A percentile compares a stretch with the other conserved stretches of the same genome.
Conservation (phyloP, 1,140 invertebrate species). For the Zeugodacus cucurbitae region DNA sequence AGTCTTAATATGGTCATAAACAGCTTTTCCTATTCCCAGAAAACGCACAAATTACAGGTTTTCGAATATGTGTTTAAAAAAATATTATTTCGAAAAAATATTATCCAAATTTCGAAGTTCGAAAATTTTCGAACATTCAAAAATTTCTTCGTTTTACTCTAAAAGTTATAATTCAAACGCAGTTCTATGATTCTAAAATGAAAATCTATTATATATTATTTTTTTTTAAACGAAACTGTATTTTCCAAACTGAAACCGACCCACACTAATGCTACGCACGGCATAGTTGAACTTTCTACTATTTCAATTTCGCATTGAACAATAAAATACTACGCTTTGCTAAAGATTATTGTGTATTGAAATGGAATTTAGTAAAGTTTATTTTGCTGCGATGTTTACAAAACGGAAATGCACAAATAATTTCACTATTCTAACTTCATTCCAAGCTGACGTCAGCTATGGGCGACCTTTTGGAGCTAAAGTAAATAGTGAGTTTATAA, state of each 20-base stretch:
- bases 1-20: too few species aligned
- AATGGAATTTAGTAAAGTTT: neutral
- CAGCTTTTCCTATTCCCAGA: too few species aligned
- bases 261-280: neutral
- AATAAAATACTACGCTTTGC: neutral
- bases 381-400: neutral
- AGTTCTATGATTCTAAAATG: too few species aligned
- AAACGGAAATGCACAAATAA: conserved; percentile 9
- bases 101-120: too few species aligned
- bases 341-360: conserved; percentile 6
- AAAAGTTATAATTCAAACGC: too few species aligned
- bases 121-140: too few species aligned
- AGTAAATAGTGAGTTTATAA: neutral
- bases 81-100: too few species aligned
- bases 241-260: neutral
- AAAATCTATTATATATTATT: too few species aligned
- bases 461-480: neutral
- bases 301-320: neutral
- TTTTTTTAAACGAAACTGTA: too few species aligned
- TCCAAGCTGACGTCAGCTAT: neutral
- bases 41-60: too few species aligned
- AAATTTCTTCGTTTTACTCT: too few species aligned
- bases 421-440: neutral
- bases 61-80: too few species aligned
- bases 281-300: neutral